Percentiles rank a stretch among this genome's conserved stretches.
phyloP scores from a whole-genome alignment of 2,888 invertebrate genomes.

The Alloscopus bannaensis region DNA sequence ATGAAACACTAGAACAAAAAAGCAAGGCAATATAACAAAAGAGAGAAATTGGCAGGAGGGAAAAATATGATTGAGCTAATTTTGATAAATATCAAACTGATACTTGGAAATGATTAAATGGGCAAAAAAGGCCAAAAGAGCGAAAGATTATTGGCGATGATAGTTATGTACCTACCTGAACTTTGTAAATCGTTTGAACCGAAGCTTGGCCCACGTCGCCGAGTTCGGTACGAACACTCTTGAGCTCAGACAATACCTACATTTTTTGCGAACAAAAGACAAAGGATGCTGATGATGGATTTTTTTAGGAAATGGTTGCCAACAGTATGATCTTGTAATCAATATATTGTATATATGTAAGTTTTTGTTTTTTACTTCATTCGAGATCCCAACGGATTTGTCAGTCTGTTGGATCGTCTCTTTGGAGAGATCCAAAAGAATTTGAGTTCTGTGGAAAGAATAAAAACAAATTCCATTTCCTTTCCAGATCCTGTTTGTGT shows the following conservation, averaged over 20 bases:
- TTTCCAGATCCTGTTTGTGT: too few relatives aligned
- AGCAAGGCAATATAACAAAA: too few relatives aligned
- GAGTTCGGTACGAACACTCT: slow-evolving; percentile 69
- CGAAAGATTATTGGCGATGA: too few relatives aligned
- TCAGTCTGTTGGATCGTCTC: slow-evolving; percentile 68
- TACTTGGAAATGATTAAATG: too few relatives aligned
- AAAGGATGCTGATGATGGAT: not conserved
- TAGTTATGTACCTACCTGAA: slow-evolving; percentile 66
- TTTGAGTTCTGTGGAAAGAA: slow-evolving; percentile 66
- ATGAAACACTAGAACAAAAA: too few relatives aligned
- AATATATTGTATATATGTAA: too few relatives aligned
- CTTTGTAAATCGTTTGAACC: slow-evolving; percentile 70
- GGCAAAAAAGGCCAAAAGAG: too few relatives aligned
- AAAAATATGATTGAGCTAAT: too few relatives aligned
- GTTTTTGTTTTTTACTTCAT: slow-evolving; percentile 60
- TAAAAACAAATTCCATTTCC: too few relatives aligned
- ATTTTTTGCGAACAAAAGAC: not conserved
- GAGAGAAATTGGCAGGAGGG: too few relatives aligned
- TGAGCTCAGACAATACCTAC: slow-evolving; percentile 68
- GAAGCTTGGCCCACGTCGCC: slow-evolving; percentile 72
- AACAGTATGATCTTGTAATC: not conserved
- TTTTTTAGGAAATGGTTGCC: not conserved
- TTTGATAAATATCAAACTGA: too few relatives aligned
- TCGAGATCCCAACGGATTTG: slow-evolving; percentile 65
- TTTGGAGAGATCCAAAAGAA: slow-evolving; percentile 67